Conservation (phyloP, 2,888 invertebrate genomes). For the Temnothorax unifasciatus region DNA sequence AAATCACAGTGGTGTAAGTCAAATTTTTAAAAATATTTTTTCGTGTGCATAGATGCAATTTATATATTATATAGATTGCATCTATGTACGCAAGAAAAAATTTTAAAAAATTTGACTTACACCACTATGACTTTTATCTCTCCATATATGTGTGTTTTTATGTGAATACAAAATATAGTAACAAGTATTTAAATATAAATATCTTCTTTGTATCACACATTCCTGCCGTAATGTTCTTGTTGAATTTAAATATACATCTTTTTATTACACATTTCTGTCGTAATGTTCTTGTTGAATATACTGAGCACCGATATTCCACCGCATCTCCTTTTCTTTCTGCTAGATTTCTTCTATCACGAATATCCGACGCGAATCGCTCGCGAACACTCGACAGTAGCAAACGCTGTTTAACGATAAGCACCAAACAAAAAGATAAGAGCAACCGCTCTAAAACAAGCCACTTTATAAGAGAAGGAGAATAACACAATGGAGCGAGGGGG, state of each 20-base stretch:
- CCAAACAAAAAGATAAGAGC: slow-evolving; percentile 60
- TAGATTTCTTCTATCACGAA: not conserved
- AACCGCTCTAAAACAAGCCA: slow-evolving; percentile 61
- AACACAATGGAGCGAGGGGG: slow-evolving; percentile 49
- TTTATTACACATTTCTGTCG: not conserved
- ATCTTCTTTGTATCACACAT: not conserved
- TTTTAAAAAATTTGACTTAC: too few relatives aligned
- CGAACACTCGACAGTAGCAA: slow-evolving; percentile 41
- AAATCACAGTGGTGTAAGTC: too few relatives aligned
- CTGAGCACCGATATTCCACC: too few relatives aligned
- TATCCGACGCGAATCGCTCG: slow-evolving; percentile 10
- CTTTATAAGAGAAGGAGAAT: slow-evolving; percentile 52
- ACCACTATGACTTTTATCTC: too few relatives aligned
- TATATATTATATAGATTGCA: too few relatives aligned
- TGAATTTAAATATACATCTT: slow-evolving; percentile 37
- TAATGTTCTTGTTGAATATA: slow-evolving; percentile 41
- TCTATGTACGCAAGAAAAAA: too few relatives aligned
- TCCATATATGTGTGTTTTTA: too few relatives aligned
- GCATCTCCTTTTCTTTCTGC: not conserved
- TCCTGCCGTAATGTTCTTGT: not conserved
- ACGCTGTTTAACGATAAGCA: slow-evolving; percentile 29
- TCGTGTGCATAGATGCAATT: too few relatives aligned
- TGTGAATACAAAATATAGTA: too few relatives aligned
- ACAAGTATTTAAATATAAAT: too few relatives aligned
- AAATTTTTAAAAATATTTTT: too few relatives aligned